phyloP scores from a whole-genome alignment of 2,113 vertebrate species.

The Oceanodroma tethys region DNA sequence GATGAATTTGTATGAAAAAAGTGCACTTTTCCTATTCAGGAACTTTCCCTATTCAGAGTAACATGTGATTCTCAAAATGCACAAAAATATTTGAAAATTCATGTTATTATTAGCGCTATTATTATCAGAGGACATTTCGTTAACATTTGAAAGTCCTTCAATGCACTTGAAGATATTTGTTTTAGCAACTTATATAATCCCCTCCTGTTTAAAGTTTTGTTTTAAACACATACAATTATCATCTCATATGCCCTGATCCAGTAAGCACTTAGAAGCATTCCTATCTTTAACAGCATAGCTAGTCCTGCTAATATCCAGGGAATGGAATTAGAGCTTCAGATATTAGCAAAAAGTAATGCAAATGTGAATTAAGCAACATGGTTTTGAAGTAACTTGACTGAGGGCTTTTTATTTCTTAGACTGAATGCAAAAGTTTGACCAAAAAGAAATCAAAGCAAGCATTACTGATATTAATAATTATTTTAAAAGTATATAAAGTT shows the following conservation, averaged over 20 bases:
- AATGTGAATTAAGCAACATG: slow-evolving; percentile 61
- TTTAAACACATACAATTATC: slow-evolving; percentile 63
- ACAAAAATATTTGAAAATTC: slow-evolving; percentile 4
- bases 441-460: neutral
- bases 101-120: slow-evolving; percentile 31
- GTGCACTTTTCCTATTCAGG: neutral
- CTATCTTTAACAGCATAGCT: slow-evolving; percentile 64
- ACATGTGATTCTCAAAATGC: neutral
- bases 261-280: slow-evolving; percentile 53
- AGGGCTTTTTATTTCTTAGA: slow-evolving; percentile 39
- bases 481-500: slow-evolving; percentile 19
- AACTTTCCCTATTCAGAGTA: neutral
- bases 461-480: slow-evolving; percentile 43
- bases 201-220: slow-evolving; percentile 61
- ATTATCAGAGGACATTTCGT: slow-evolving; percentile 44
- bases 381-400: slow-evolving; percentile 63
- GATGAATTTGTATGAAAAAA: neutral
- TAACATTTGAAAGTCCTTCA: slow-evolving; percentile 59
- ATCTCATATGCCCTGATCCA: slow-evolving; percentile 50
- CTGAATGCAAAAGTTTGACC: neutral
- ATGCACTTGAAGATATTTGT: slow-evolving; percentile 58
- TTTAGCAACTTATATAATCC: slow-evolving; percentile 60
- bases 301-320: slow-evolving; percentile 49
- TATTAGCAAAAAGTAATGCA: slow-evolving; percentile 66
- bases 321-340: slow-evolving; percentile 67